Conservation (phyloP, 2,888 invertebrate species). For the Ectemnius lituratus region DNA sequence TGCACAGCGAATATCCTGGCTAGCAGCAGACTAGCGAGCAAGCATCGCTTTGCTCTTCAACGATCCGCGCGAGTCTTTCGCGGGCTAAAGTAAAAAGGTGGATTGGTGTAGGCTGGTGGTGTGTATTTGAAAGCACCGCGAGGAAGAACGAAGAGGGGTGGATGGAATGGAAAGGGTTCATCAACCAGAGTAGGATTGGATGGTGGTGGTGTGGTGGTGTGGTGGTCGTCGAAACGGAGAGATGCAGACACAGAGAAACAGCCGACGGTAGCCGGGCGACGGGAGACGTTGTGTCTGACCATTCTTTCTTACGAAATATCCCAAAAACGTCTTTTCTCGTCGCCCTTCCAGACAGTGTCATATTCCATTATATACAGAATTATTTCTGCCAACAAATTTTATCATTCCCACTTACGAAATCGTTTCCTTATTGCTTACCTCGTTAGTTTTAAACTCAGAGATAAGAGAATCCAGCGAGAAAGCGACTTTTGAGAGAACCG, state of each 20-base stretch:
- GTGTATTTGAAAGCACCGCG: conserved; percentile 24
- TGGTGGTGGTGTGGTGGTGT: conserved; percentile 27
- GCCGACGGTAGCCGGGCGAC: conserved; percentile 8
- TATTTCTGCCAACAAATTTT: neutral
- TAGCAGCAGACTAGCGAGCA: too few relatives aligned
- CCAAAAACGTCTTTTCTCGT: conserved; percentile 53
- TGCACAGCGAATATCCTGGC: neutral
- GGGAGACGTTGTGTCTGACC: neutral
- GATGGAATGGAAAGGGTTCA: conserved; percentile 66
- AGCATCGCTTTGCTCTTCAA: conserved; percentile 10
- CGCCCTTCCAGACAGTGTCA: conserved; percentile 29
- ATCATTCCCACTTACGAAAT: too few relatives aligned
- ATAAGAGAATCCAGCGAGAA: too few relatives aligned
- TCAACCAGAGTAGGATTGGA: conserved; percentile 64
- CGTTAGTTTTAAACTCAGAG: too few relatives aligned
- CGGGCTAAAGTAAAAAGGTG: conserved; percentile 4
- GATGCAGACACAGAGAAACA: conserved; percentile 6
- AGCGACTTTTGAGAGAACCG: too few relatives aligned
- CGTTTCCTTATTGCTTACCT: too few relatives aligned
- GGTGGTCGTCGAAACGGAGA: conserved; percentile 23
- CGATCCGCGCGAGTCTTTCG: conserved; percentile 13
- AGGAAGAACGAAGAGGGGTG: conserved; percentile 35
- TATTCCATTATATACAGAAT: neutral
- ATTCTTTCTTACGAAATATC: conserved; percentile 27
- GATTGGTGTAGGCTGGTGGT: conserved; percentile 3